Percentiles rank a stretch among this genome's conserved stretches.
phyloP scores from a whole-genome alignment of 1,140 invertebrate genomes.

The Aphelenchoides fujianensis region DNA sequence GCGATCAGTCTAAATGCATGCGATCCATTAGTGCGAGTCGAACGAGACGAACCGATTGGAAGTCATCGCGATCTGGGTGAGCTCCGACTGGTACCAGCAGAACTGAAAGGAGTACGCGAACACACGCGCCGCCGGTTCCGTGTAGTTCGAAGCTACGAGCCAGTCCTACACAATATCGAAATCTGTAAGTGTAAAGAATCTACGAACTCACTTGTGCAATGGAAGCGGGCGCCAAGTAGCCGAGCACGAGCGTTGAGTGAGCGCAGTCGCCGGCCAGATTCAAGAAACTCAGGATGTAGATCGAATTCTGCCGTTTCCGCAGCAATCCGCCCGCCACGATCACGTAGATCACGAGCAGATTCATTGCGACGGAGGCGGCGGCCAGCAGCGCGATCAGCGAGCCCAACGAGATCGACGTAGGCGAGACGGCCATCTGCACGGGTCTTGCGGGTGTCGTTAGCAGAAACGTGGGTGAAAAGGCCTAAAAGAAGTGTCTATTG shows the following conservation, averaged over 20 bases:
- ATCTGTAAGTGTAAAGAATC: neutral
- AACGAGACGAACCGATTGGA: neutral
- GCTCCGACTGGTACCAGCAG: conserved; percentile 6
- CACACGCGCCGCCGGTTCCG: neutral
- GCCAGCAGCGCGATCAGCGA: neutral
- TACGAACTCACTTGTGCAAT: conserved; percentile 8
- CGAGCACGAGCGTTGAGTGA: neutral
- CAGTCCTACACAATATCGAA: neutral
- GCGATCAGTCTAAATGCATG: conserved; percentile 5
- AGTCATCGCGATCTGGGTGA: conserved; percentile 7
- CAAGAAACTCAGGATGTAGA: conserved; percentile 3
- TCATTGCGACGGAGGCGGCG: neutral
- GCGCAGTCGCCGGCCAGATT: conserved; percentile 2
- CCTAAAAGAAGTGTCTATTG: no score
- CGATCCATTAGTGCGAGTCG: neutral
- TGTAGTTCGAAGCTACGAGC: conserved; percentile 5
- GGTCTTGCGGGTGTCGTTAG: no score
- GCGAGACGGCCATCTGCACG: neutral
- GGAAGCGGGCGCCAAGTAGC: neutral
- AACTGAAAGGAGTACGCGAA: conserved; percentile 3
- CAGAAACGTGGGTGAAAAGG: no score
- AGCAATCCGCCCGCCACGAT: neutral
- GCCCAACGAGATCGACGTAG: neutral
- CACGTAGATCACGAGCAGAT: conserved; percentile 1
- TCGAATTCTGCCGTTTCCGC: neutral